These are phyloP conservation scores for Crocuta crocuta DNA, from an alignment of 2,113 vertebrate genomes.

Conservation along the genomic window DNA sequence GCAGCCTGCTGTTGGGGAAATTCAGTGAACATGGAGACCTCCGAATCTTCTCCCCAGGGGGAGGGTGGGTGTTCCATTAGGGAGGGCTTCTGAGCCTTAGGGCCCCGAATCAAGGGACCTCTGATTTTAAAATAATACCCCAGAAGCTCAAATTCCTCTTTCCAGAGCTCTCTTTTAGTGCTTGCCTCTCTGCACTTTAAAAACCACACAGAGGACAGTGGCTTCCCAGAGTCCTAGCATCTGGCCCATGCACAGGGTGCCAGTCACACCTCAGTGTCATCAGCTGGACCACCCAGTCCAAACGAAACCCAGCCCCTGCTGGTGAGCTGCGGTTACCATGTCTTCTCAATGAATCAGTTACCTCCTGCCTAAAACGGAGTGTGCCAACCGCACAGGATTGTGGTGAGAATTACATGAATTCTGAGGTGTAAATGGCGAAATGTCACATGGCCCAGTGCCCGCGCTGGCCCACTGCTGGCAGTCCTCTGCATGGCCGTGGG, in stretches of 20 bases:
- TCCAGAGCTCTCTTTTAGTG: background rate
- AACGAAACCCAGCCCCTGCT: background rate
- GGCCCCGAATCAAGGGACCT: background rate
- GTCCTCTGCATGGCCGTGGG: background rate
- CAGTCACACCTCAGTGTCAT: background rate
- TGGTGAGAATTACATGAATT: constrained; percentile 19
- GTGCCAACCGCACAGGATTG: background rate
- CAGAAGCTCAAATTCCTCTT: background rate
- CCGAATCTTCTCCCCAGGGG: background rate
- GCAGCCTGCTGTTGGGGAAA: background rate
- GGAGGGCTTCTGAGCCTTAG: background rate
- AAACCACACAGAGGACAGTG: background rate
- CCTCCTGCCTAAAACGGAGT: background rate
- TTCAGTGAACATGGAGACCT: background rate
- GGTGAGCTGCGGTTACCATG: background rate
- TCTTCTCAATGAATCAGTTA: background rate
- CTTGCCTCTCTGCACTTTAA: background rate
- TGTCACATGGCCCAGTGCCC: background rate
- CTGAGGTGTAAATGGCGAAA: background rate
- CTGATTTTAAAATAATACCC: background rate
- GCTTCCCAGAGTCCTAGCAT: background rate
- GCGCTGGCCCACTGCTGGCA: fast-evolving
- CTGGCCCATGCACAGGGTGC: background rate
- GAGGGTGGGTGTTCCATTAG: background rate
- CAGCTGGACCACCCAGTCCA: background rate